phyloP scores from a whole-genome alignment of 2,113 vertebrate genomes.

The Trematocara macrostoma region DNA sequence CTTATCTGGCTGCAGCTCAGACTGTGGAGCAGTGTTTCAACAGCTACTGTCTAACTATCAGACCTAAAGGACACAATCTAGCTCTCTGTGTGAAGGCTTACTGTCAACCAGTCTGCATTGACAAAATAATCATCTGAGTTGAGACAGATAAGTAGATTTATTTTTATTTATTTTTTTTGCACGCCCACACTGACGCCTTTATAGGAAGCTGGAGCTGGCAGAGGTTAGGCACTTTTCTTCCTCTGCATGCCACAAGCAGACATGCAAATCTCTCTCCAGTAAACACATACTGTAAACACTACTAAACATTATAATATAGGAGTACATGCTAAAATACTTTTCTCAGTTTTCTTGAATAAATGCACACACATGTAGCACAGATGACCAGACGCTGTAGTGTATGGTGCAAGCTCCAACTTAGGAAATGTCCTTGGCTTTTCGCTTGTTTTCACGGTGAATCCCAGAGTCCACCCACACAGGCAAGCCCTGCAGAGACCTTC shows the following conservation, averaged over 20 bases:
- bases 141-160: slow-evolving; percentile 42
- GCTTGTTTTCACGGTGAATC: slow-evolving; percentile 77
- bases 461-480: slow-evolving; percentile 77
- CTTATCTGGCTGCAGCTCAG: slow-evolving; percentile 58
- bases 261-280: not conserved
- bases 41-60: slow-evolving; percentile 46
- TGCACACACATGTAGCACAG: not conserved
- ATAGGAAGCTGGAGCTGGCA: slow-evolving; percentile 8
- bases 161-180: not conserved
- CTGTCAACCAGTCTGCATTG: slow-evolving; percentile 36
- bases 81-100: slow-evolving; percentile 35
- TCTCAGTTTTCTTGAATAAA: not conserved
- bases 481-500: slow-evolving; percentile 78
- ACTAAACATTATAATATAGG: not conserved
- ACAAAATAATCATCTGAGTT: slow-evolving; percentile 54
- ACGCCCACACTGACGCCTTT: slow-evolving; percentile 6
- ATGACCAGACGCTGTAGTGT: not conserved
- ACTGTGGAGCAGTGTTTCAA: slow-evolving; percentile 43
- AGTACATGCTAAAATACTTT: not conserved
- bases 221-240: not conserved
- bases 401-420: slow-evolving; percentile 47
- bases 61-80: slow-evolving; percentile 52
- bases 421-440: slow-evolving; percentile 76
- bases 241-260: not conserved
- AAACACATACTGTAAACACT: not conserved